Conservation (phyloP, 2,113 vertebrate species). For the Xenotilapia longispinis region DNA sequence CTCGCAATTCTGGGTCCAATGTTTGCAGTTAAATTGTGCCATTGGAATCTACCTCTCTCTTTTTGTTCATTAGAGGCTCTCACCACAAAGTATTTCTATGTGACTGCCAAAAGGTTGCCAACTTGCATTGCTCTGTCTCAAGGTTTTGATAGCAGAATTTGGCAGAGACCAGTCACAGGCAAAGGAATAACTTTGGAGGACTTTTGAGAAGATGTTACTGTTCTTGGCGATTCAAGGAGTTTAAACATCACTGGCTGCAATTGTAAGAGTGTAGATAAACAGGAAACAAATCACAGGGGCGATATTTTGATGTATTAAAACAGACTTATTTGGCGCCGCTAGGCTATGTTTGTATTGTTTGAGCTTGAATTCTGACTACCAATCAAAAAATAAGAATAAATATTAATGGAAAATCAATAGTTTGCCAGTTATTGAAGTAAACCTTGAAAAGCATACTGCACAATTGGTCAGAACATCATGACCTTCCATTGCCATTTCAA, state of each 20-base stretch:
- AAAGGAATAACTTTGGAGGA: neutral
- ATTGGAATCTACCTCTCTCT: constrained; percentile 36
- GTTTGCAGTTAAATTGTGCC: constrained; percentile 26
- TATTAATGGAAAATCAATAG: neutral
- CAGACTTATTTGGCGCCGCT: neutral
- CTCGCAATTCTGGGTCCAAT: neutral
- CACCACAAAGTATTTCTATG: neutral
- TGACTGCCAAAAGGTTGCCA: constrained; percentile 11
- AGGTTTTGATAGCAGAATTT: neutral
- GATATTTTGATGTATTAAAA: neutral
- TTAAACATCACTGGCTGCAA: neutral
- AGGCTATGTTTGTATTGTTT: neutral
- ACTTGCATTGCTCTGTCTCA: neutral
- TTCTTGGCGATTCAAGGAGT: neutral
- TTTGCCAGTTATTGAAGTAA: neutral
- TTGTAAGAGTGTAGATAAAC: neutral
- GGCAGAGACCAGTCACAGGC: neutral
- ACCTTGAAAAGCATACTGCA: neutral
- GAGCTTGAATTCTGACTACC: neutral
- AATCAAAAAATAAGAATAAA: neutral
- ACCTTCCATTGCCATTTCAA: neutral
- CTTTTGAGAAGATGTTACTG: neutral
- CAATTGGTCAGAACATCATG: neutral
- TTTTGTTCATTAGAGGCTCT: neutral
- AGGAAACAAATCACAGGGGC: neutral